Percentiles rank a stretch among this genome's conserved stretches.
Conservation (phyloP, 2,888 invertebrate species). For the Seira musarum region DNA sequence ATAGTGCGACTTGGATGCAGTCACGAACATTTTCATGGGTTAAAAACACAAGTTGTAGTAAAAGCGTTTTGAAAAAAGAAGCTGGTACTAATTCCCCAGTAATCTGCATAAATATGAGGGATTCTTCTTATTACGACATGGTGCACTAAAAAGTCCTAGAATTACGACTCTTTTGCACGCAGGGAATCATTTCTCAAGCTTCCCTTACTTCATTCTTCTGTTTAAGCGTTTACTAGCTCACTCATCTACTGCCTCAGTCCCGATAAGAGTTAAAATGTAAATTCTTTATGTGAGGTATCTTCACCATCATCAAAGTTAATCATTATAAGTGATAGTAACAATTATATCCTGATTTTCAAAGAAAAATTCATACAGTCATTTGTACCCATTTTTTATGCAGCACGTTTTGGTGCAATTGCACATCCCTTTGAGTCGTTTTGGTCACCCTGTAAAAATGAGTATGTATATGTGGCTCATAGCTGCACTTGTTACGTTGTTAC, state of each 20-base stretch:
- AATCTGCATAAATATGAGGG: constrained; percentile 45
- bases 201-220: constrained; percentile 4
- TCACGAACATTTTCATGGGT: neutral
- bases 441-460: neutral
- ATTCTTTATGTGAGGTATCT: neutral
- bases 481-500: constrained; percentile 37
- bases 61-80: neutral
- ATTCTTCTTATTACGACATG: constrained; percentile 36
- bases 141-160: constrained; percentile 1
- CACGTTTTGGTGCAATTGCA: constrained; percentile 9
- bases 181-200: constrained; percentile 12
- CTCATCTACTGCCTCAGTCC: neutral
- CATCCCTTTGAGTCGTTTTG: neutral
- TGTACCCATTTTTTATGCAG: constrained; percentile 48
- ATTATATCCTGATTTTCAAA: constrained; percentile 46
- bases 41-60: neutral
- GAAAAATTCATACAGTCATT: constrained; percentile 35
- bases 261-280: constrained; percentile 2
- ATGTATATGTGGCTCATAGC: neutral
- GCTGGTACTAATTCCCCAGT: constrained; percentile 22
- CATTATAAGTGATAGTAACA: constrained; percentile 24
- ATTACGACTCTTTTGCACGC: constrained; percentile 5
- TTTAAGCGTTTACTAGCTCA: no score
- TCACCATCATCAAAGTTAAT: constrained; percentile 24
- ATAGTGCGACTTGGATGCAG: constrained; percentile 15